phyloP scores from a whole-genome alignment of 92 coral and sea anemone species.

The Palythoa heliodiscus region DNA sequence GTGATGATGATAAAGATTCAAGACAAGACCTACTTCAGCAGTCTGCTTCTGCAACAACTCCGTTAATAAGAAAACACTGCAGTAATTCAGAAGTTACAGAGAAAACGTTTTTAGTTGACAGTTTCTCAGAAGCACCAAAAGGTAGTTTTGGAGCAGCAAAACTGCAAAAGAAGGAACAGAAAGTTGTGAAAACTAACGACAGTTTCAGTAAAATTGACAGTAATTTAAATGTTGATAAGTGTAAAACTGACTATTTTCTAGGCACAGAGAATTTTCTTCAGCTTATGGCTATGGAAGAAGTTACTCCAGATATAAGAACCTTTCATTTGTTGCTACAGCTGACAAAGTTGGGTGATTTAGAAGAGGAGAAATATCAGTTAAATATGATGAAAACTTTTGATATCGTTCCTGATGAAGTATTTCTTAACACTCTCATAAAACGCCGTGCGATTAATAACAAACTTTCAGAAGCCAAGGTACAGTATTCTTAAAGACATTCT shows the following conservation, averaged over 20 bases:
- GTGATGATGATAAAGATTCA: not conserved
- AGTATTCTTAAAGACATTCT: too few species aligned
- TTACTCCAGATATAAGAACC: slow-evolving; percentile 80
- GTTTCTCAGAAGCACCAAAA: not conserved
- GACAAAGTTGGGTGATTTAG: slow-evolving; percentile 37
- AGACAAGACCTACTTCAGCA: not conserved
- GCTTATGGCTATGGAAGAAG: slow-evolving; percentile 81
- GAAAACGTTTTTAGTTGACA: not conserved
- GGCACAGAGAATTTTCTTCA: slow-evolving; percentile 76
- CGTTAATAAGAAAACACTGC: not conserved
- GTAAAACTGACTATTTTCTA: slow-evolving; percentile 41
- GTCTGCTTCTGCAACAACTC: not conserved
- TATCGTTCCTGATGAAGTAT: slow-evolving; percentile 68
- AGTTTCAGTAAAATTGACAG: not conserved
- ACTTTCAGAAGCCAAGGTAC: slow-evolving; percentile 64
- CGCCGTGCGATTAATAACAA: slow-evolving; percentile 59
- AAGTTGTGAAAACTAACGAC: not conserved
- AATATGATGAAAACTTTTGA: slow-evolving; percentile 69
- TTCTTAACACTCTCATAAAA: slow-evolving; percentile 68
- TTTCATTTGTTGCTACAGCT: slow-evolving; percentile 75
- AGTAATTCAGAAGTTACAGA: not conserved
- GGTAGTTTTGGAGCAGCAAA: not conserved
- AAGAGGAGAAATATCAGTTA: slow-evolving; percentile 64
- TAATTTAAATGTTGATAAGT: not conserved
- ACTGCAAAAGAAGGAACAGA: not conserved